phyloP scores from a whole-genome alignment of 2,797 vertebrate species.

The Spinibarbus caldwelli region DNA sequence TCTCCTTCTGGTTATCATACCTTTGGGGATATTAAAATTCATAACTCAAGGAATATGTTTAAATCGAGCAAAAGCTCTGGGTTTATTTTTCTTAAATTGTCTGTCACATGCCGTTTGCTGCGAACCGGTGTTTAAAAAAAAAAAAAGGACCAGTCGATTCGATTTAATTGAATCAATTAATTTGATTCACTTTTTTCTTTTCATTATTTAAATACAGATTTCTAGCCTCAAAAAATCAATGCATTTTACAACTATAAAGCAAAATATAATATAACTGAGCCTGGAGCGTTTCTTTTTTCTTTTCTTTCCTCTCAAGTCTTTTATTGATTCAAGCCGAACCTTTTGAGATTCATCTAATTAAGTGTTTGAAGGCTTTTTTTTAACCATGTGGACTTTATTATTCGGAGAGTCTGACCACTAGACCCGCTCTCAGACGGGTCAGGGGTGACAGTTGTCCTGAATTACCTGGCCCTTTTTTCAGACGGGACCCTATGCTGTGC shows the following conservation, averaged over 20 bases:
- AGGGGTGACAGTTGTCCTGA: conserved; percentile 99
- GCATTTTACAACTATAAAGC: conserved; percentile 49
- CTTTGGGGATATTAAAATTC: conserved; percentile 72
- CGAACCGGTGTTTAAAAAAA: no score
- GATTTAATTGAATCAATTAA: neutral
- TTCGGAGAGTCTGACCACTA: conserved; percentile 83
- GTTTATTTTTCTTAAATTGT: conserved; percentile 74
- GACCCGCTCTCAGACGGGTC: conserved; percentile 86
- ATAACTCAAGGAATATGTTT: conserved; percentile 73
- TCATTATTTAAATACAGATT: neutral
- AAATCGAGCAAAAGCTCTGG: conserved; percentile 78
- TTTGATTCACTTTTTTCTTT: neutral
- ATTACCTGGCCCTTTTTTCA: conserved; percentile 88
- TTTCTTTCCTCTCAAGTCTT: conserved; percentile 60
- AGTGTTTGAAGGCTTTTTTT: conserved; percentile 74
- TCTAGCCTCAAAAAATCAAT: conserved; percentile 33
- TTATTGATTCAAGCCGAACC: conserved; percentile 79
- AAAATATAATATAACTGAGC: conserved; percentile 68
- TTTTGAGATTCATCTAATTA: conserved; percentile 80
- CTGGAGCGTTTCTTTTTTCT: conserved; percentile 62
- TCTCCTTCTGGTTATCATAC: conserved; percentile 52
- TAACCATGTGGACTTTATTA: conserved; percentile 89
- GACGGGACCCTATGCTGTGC: conserved; percentile 85
- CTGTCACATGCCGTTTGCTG: conserved; percentile 75
- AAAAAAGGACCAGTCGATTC: neutral